Evolutionary conservation across 1,140 invertebrate species (phyloP), one percentile per base, ranked within the genome.

Genomic region (Apolygus lucorum): DNA sequence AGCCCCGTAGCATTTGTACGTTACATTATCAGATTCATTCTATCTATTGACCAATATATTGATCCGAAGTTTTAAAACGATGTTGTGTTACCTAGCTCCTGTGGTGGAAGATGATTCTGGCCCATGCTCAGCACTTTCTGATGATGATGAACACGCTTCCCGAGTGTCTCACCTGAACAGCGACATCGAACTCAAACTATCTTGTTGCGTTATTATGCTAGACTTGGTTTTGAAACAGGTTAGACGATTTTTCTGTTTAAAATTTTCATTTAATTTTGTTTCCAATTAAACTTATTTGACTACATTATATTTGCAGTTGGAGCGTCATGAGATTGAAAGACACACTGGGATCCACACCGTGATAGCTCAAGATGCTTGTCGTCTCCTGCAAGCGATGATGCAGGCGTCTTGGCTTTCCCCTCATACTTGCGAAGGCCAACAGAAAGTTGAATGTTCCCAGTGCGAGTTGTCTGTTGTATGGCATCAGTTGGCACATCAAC

Each of bases 171-270:
- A 82, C 82, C 24, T 84, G 86, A 76, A 86, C 28, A 84, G 83
- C 0, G 85, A 87, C 72, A 81, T 84, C 22, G 88, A 90, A 74
- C 82, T 90, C 29, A 91, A 91, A 78, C 81, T 98, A 4, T 92
- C 91, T 1, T 97, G 95, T 76, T 97, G 93, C 78, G 93, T 98
- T 71, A 84, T 98, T 1, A 98, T 98, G 95, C 81, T 98, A 67
- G 96, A 99, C 78, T 89, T 98, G 72, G 79, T 97, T 42, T 80
- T 97, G 1, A 96, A 96, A 82, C 96, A 99, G 84, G 90, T 93
- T 71, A 68, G 42, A 11, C 17, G 8, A 59, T 59, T 59, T 11
- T 13, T 21, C 11, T 4, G 54, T 13, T 59, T 42, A 8, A 42
- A 8, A 42, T n/a, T n/a, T n/a, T n/a, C 22, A 21, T 14, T 8